Percentiles rank a stretch among this genome's conserved stretches.
phyloP scores from a whole-genome alignment of 2,113 vertebrate genomes.

The Leucopsar rothschildi region DNA sequence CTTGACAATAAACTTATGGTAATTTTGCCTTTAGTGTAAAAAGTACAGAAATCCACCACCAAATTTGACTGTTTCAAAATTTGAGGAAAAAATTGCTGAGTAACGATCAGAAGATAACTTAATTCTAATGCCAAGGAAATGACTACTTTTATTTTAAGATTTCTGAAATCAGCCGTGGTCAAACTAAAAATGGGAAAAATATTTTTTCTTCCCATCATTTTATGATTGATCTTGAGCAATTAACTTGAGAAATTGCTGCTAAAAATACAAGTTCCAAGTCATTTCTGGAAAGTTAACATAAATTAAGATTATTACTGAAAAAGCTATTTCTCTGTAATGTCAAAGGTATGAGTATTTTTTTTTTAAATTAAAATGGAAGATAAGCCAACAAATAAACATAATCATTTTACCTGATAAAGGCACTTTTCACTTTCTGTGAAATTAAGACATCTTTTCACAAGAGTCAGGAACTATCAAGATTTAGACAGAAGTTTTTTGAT shows the following conservation, averaged over 20 bases:
- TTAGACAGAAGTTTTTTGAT: rapidly evolving
- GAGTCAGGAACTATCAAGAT: neutral
- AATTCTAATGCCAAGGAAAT: neutral
- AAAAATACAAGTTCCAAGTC: neutral
- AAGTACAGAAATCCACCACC: neutral
- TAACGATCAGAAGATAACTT: neutral
- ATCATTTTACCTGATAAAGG: neutral
- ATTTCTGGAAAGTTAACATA: neutral
- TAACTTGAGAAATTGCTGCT: neutral
- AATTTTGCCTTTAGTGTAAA: neutral
- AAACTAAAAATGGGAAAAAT: neutral
- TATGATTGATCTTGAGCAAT: neutral
- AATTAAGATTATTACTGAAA: neutral
- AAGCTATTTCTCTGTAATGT: neutral
- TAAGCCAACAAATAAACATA: neutral
- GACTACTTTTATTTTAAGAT: neutral
- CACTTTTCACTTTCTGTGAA: neutral
- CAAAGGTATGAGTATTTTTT: neutral
- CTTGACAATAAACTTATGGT: neutral
- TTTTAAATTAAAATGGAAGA: neutral
- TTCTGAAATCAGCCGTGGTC: neutral
- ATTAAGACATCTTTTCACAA: neutral
- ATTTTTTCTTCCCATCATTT: neutral
- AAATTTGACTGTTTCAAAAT: neutral
- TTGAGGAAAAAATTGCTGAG: neutral